Base-by-base conservation (phyloP, 2,888 invertebrate species). In the Allolobophora icterica region DNA sequence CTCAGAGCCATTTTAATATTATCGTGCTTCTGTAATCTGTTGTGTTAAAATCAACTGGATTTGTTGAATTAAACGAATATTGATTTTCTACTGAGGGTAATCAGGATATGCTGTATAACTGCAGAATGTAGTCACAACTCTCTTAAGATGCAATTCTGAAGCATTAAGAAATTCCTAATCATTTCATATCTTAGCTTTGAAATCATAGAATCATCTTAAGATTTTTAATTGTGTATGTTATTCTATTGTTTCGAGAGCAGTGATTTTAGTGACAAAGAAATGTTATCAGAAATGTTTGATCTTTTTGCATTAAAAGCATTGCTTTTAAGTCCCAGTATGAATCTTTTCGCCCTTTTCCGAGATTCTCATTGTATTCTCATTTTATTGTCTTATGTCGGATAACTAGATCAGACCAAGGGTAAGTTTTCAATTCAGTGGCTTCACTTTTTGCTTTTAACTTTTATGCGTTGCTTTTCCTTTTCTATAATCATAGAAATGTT, bases 361-460 rank as follows among this genome's bases (percentile, higher is more conserved):
- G 71, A 71, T 71, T 71, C 30, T 71, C 71, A 71, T 71, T 71
- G 30, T 87, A 71, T 71, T 71, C 30, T 71, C 71, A 13, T 71
- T 71, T 71, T 87, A 71, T 87, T 38, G 34, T 38, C 87, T 35
- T 87, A 24, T 52, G 6, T 11, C 15, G 42, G 89, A 34, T 87
- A 38, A 35, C 87, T 87, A 87, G 87, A 87, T 87, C 87, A 87
- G 38, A 87, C 4, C 21, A 38, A 33, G 35, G 87, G 87, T 87
- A 38, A 89, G 89, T 89, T 42, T 30, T 42, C 71, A 71, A n/a
- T n/a, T 71, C 1, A 30, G 71, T 71, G 71, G n/a, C 71, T 71
- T 71, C 71, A 21, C 52, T 52, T 52, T 52, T 42, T 35, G 40
- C 89, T 89, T 35, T 89, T 89, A n/a, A 87, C 87, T 87, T 35